phyloP scores from a whole-genome alignment of 1,140 invertebrate species.

The Saccostrea cuccullata region DNA sequence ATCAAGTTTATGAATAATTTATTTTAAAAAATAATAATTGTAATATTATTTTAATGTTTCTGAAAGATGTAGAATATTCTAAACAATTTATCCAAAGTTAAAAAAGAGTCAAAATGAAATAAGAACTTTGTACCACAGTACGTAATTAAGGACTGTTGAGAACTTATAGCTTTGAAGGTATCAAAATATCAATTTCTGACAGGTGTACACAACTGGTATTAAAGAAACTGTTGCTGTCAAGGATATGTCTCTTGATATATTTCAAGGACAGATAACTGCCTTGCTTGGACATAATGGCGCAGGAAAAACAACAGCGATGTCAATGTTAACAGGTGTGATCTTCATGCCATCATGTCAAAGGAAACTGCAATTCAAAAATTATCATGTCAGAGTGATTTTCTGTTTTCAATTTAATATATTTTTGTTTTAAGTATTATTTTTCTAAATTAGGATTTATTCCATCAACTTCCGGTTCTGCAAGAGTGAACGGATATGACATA shows the following conservation, averaged over 20 bases:
- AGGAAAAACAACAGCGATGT: conserved; percentile 81
- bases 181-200: neutral
- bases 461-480: conserved; percentile 84
- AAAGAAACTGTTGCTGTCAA: conserved; percentile 68
- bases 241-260: conserved; percentile 75
- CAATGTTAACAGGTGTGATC: conserved; percentile 86
- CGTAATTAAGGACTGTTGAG: too few relatives aligned
- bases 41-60: too few relatives aligned
- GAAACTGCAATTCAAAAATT: too few relatives aligned
- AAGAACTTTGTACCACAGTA: too few relatives aligned
- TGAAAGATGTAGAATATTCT: too few relatives aligned
- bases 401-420: neutral
- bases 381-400: neutral
- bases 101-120: too few relatives aligned
- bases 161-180: too few relatives aligned
- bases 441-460: conserved; percentile 83
- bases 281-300: conserved; percentile 85
- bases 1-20: too few relatives aligned
- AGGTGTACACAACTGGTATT: conserved; percentile 53
- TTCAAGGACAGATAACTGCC: conserved; percentile 79
- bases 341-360: neutral
- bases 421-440: neutral
- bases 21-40: too few relatives aligned
- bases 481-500: conserved; percentile 85
- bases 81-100: too few relatives aligned